These are phyloP conservation scores for Drosophila murphyi DNA, from an alignment of 1,140 invertebrate genomes.

Conservation along the genomic window DNA sequence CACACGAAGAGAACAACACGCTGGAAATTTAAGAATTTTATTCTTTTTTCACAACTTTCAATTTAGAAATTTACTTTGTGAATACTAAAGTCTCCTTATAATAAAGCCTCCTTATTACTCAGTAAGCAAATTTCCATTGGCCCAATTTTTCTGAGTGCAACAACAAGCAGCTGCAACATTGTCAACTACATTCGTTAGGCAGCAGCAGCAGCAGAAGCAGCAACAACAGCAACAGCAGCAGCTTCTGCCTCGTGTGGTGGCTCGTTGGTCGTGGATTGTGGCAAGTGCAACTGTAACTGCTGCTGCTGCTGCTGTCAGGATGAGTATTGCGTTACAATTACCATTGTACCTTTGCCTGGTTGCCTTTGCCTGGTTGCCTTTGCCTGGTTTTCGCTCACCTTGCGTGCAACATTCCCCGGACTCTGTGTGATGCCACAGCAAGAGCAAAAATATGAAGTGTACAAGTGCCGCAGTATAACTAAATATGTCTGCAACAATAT, in stretches of 20 bases:
- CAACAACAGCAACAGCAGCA: slow-evolving; percentile 5
- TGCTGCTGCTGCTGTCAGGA: slow-evolving; percentile 2
- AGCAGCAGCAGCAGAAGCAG: slow-evolving; percentile 2
- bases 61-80: no score
- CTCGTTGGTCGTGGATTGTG: slow-evolving; percentile 5
- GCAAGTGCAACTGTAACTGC: slow-evolving; percentile 10
- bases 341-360: no score
- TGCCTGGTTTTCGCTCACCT: slow-evolving; percentile 1
- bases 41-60: no score
- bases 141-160: neutral
- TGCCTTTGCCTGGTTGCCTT: neutral
- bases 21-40: no score
- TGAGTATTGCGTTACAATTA: neutral
- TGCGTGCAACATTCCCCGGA: neutral
- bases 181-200: slow-evolving; percentile 34
- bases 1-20: no score
- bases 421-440: slow-evolving; percentile 44
- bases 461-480: slow-evolving; percentile 42
- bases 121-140: no score
- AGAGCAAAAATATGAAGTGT: slow-evolving; percentile 51
- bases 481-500: slow-evolving; percentile 33
- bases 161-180: slow-evolving; percentile 34
- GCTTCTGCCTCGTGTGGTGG: neutral
- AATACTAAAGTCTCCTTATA: no score
- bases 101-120: no score